Conservation (phyloP, 2,888 invertebrate species). For the Seira ritae region DNA sequence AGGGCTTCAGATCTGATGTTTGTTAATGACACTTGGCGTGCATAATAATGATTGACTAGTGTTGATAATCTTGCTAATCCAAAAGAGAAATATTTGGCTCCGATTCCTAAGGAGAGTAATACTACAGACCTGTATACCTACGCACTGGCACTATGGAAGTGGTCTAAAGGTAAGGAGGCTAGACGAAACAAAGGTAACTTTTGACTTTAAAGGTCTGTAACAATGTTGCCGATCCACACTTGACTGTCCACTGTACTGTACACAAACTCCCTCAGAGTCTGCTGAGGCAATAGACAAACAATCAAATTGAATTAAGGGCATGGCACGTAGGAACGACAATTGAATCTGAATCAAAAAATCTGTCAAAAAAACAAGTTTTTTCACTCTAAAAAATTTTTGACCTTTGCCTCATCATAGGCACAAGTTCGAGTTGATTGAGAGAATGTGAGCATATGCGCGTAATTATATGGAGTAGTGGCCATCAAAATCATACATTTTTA, state of each 20-base stretch:
- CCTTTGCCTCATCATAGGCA: slow-evolving; percentile 36
- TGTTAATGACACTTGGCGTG: slow-evolving; percentile 31
- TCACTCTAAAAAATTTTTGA: slow-evolving; percentile 33
- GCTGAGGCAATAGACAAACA: slow-evolving; percentile 40
- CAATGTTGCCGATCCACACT: neutral
- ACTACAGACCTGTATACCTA: neutral
- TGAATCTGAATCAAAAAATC: slow-evolving; percentile 57
- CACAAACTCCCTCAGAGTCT: neutral
- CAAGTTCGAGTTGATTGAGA: slow-evolving; percentile 3
- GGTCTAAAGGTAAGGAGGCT: neutral
- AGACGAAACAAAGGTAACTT: neutral
- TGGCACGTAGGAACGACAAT: slow-evolving; percentile 12
- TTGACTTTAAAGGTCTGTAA: no score
- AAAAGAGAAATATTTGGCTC: neutral
- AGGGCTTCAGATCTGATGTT: slow-evolving; percentile 31
- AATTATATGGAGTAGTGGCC: neutral
- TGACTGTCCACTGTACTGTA: no score
- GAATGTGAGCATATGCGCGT: neutral
- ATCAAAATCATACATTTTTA: neutral
- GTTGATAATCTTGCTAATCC: neutral
- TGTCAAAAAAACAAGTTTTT: slow-evolving; percentile 49
- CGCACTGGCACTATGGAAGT: neutral
- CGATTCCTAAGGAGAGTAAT: neutral
- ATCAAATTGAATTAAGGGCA: slow-evolving; percentile 50
- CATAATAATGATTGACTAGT: neutral